Base-by-base conservation (phyloP, 2,797 vertebrate genomes). In the Enteromius trimaculatus region DNA sequence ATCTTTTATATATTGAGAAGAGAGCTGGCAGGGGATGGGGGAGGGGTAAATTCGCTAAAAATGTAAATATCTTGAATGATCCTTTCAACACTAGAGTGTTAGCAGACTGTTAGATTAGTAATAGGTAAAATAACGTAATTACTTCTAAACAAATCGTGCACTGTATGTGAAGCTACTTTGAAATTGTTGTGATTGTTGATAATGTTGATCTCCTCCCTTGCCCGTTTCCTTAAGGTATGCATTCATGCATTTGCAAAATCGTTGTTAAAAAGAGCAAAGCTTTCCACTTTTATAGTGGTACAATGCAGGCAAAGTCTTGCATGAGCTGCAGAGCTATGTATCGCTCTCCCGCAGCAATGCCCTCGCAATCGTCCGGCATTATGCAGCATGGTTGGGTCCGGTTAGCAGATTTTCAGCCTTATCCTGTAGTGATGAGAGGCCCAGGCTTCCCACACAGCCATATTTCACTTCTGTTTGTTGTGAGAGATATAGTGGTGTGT, bases 341-440 rank as follows among this genome's bases (percentile, higher is more conserved):
- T 42, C n/a, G 8, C 17, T 16, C 6, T 55, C 44, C 47, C 29
- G 55, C 53, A 34, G 81, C 83, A 51, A 37, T 85, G 62, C 71
- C 66, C 31, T 17, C 17, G 6, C 70, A 26, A 77, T 68, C 71
- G 39, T 64, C 44, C 60, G 10, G 19, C 42, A 79, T 79, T 79
- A 34, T 81, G 44, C 26, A 23, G 60, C 17, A n/a, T 21, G 23
- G 34, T 85, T 37, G 66, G 83, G 81, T 60, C 64, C 6, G 80
- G 74, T 68, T 58, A 70, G 77, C 79, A 82, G 65, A 86, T 84
- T 80, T 80, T 72, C 77, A 65, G 31, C 23, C 49, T 85, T 51
- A 83, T 87, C 85, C 75, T 72, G 79, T 87, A 85, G 85, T 89
- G 80, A 71, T 84, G 86, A 82, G 79, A 34, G 6, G 34, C 79